phyloP scores from a whole-genome alignment of 1,140 invertebrate genomes.

The Notospermus geniculatus region DNA sequence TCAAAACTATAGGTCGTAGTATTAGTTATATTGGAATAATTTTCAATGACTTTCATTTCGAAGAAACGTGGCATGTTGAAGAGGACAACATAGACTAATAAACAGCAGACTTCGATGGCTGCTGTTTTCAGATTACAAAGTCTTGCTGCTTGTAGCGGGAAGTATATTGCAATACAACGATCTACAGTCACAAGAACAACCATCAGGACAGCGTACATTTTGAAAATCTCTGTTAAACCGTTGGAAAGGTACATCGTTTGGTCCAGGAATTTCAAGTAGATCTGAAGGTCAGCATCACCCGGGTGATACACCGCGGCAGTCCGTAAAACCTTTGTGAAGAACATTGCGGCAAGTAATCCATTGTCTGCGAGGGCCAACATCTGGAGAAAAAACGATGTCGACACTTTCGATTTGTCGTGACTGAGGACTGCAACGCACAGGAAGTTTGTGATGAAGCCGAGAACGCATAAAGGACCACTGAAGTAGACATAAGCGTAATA shows the following conservation, averaged over 20 bases:
- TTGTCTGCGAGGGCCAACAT: constrained; percentile 6
- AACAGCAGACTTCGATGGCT: not conserved
- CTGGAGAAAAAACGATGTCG: constrained; percentile 5
- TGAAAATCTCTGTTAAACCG: not conserved
- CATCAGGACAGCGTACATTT: not conserved
- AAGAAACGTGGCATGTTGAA: constrained; percentile 7
- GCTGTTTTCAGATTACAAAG: not conserved
- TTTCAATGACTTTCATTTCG: not conserved
- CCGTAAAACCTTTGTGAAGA: not conserved
- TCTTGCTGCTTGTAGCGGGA: not conserved
- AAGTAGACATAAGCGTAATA: not conserved
- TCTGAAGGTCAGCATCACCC: not conserved
- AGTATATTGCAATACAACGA: constrained; percentile 7
- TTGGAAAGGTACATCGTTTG: not conserved
- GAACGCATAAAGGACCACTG: not conserved
- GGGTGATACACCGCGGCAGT: not conserved
- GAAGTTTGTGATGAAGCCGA: constrained; percentile 6
- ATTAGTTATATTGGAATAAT: not conserved
- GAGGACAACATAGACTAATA: not conserved
- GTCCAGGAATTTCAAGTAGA: not conserved
- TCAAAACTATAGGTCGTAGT: not conserved
- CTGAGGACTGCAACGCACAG: constrained; percentile 4
- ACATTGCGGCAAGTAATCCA: not conserved
- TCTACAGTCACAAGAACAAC: not conserved
- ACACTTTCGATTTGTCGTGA: constrained; percentile 1